Evolutionary conservation across 2,113 vertebrate species (phyloP).

Genomic region (Callorhinus ursinus): DNA sequence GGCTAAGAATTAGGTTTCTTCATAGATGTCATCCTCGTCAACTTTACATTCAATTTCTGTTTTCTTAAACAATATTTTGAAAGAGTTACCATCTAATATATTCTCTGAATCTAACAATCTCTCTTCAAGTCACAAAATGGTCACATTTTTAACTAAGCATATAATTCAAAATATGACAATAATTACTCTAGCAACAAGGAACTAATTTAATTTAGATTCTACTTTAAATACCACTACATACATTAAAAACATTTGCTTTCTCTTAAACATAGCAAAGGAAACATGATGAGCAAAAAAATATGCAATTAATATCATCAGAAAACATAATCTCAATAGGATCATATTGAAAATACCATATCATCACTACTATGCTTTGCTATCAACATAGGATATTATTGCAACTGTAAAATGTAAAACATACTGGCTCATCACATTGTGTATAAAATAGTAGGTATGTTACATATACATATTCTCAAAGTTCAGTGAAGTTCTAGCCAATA

Average conservation of each 20-base stretch:
- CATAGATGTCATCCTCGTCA: background rate
- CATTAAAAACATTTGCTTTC: background rate
- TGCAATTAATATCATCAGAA: conserved; percentile 11
- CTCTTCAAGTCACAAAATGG: background rate
- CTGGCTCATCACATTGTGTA: background rate
- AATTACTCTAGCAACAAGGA: background rate
- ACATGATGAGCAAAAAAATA: background rate
- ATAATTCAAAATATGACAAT: conserved; percentile 33
- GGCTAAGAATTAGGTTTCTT: conserved; percentile 10
- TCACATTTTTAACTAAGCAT: background rate
- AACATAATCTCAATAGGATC: background rate
- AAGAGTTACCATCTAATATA: background rate
- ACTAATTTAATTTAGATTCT: conserved; percentile 1
- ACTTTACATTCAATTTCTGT: background rate
- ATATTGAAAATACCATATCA: background rate
- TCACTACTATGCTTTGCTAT: background rate
- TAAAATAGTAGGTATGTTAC: background rate
- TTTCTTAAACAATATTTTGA: background rate
- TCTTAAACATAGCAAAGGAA: conserved; percentile 19
- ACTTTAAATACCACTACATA: background rate
- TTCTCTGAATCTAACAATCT: background rate
- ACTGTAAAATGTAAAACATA: background rate
- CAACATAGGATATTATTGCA: background rate
- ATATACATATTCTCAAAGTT: background rate
- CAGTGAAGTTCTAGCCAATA: background rate